These are phyloP conservation scores for Petaurus breviceps DNA, from an alignment of 2,113 vertebrate species.

Conservation along the genomic window DNA sequence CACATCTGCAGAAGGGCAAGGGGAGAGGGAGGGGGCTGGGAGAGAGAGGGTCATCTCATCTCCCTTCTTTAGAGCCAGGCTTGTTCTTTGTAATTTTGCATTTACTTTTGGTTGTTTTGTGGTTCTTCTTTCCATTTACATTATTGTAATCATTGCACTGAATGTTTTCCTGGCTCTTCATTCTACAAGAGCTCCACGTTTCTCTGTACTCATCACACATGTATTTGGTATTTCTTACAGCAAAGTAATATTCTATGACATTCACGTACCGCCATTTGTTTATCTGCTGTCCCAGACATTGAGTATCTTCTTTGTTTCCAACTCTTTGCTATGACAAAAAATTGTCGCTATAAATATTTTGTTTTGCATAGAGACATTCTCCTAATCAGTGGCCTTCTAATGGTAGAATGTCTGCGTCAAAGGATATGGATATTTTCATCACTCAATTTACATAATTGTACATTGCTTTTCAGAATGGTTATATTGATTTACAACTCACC, in stretches of 20 bases:
- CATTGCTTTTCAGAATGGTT: background rate
- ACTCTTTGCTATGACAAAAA: background rate
- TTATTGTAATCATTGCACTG: background rate
- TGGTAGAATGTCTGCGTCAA: background rate
- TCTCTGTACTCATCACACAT: too few species aligned
- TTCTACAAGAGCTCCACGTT: too few species aligned
- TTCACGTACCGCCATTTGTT: background rate
- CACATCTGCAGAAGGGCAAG: background rate
- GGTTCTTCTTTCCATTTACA: background rate
- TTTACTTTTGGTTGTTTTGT: background rate
- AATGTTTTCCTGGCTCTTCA: background rate
- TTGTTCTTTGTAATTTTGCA: background rate
- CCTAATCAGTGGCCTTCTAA: background rate
- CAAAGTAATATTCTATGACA: too few species aligned
- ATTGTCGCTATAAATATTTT: background rate
- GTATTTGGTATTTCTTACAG: too few species aligned
- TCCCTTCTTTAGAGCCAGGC: background rate
- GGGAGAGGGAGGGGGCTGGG: background rate
- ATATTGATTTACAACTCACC: background rate
- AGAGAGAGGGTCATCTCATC: background rate
- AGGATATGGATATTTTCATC: background rate
- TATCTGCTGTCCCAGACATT: background rate
- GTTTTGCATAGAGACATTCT: background rate
- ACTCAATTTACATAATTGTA: background rate
- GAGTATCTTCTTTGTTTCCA: background rate